phyloP scores from a whole-genome alignment of 2,888 invertebrate genomes.

The Camptogramma bilineatum region DNA sequence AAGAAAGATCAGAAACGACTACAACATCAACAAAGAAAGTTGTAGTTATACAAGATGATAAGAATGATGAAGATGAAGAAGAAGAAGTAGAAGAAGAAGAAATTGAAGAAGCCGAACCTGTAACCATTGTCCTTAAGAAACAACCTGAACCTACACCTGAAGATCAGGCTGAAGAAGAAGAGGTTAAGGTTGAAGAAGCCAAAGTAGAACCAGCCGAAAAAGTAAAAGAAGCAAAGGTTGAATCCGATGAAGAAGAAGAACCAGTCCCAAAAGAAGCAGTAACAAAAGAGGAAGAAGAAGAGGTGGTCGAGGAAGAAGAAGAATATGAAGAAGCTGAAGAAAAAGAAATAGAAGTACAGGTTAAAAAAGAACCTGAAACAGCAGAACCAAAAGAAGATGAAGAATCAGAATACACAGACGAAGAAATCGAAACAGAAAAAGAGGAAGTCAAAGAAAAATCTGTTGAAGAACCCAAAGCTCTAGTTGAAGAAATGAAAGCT shows the following conservation, averaged over 20 bases:
- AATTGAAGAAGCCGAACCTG: conserved; percentile 50
- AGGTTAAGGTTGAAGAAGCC: conserved; percentile 34
- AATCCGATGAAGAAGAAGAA: conserved; percentile 25
- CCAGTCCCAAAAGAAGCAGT: conserved; percentile 22
- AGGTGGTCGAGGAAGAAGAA: conserved; percentile 44
- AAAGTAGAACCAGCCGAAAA: conserved; percentile 25
- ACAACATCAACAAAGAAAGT: conserved; percentile 69
- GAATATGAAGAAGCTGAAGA: conserved; percentile 48
- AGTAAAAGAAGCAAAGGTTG: conserved; percentile 21
- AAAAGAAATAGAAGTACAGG: conserved; percentile 25
- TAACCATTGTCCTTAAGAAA: conserved; percentile 52
- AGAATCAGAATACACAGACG: conserved; percentile 38
- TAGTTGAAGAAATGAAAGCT: conserved; percentile 38
- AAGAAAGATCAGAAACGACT: conserved; percentile 68
- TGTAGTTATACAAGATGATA: conserved; percentile 61
- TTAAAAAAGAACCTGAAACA: conserved; percentile 11
- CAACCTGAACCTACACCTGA: conserved; percentile 37
- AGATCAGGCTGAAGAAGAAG: conserved; percentile 31
- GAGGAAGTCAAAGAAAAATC: conserved; percentile 32
- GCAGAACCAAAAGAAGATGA: conserved; percentile 41
- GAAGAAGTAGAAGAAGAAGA: conserved; percentile 55
- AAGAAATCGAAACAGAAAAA: conserved; percentile 19
- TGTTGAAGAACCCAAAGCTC: conserved; percentile 39
- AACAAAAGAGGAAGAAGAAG: conserved; percentile 46
- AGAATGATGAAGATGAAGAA: conserved; percentile 57